Evolutionary conservation across 2,888 invertebrate genomes (phyloP).

Genomic region (Doris montereyensis): DNA sequence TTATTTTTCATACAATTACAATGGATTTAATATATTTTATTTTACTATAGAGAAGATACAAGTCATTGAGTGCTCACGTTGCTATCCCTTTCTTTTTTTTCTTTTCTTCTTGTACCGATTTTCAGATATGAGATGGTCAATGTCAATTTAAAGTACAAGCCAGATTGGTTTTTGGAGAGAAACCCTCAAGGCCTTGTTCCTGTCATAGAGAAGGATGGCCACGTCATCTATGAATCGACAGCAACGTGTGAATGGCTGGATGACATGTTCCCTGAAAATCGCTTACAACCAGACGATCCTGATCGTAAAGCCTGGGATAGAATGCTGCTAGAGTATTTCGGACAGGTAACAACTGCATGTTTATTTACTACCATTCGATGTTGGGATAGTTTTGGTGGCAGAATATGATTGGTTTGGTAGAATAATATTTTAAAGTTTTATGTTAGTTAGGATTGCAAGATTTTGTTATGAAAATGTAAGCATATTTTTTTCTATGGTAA

Average conservation of each 20-base stretch:
- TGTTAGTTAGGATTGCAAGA: too few species aligned
- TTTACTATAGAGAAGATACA: too few species aligned
- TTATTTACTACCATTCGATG: too few species aligned
- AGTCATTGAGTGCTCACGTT: too few species aligned
- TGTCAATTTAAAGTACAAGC: constrained; percentile 75
- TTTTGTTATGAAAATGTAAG: too few species aligned
- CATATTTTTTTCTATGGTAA: too few species aligned
- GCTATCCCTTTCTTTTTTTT: too few species aligned
- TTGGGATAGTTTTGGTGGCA: too few species aligned
- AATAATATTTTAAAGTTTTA: too few species aligned
- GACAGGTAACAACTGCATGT: too few species aligned
- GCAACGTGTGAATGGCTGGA: constrained; percentile 77
- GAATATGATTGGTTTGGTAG: too few species aligned
- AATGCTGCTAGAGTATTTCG: constrained; percentile 59
- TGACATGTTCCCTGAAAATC: constrained; percentile 75
- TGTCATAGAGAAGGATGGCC: constrained; percentile 73
- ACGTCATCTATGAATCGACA: constrained; percentile 76
- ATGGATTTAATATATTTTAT: too few species aligned
- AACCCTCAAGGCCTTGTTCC: constrained; percentile 75
- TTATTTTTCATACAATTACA: not conserved
- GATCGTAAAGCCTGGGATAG: constrained; percentile 60
- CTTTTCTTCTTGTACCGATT: not conserved
- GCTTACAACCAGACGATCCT: constrained; percentile 75
- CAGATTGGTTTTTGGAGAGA: constrained; percentile 75
- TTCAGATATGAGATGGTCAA: constrained; percentile 75